A percentile compares a stretch with the other conserved stretches of the same genome.
phyloP scores from a whole-genome alignment of 2,113 vertebrate genomes.

The Orthochromis malagaraziensis region DNA sequence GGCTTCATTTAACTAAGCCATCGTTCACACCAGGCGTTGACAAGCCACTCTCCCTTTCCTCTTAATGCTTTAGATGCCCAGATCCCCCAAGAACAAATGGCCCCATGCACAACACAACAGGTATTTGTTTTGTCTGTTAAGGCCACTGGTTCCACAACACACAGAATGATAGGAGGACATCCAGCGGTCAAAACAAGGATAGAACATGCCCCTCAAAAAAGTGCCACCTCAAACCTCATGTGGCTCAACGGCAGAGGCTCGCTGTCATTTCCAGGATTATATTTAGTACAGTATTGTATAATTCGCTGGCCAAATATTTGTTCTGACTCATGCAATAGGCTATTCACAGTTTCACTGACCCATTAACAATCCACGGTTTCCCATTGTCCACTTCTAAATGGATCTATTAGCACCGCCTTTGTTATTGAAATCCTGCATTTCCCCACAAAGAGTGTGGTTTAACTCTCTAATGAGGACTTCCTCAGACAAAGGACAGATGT shows the following conservation, averaged over 20 bases:
- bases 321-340: conserved; percentile 67
- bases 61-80: conserved; percentile 9
- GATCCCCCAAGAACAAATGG: not conserved
- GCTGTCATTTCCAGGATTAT: not conserved
- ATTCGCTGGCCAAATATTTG: conserved; percentile 76
- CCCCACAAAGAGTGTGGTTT: conserved; percentile 67
- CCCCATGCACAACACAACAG: not conserved
- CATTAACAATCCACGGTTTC: conserved; percentile 68
- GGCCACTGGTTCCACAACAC: not conserved
- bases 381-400: conserved; percentile 64
- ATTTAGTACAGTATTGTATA: not conserved
- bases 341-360: conserved; percentile 74
- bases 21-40: conserved; percentile 25
- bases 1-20: conserved; percentile 43
- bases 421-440: conserved; percentile 74
- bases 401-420: conserved; percentile 73
- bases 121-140: conserved; percentile 16
- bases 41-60: conserved; percentile 49
- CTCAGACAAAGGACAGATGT: conserved; percentile 51
- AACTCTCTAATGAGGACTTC: conserved; percentile 70
- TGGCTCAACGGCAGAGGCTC: not conserved
- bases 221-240: not conserved
- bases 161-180: not conserved
- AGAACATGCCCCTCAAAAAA: not conserved
- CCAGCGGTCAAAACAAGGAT: not conserved